These are phyloP conservation scores for Dendrocincla fuliginosa DNA, from an alignment of 2,797 vertebrate genomes.

Conservation along the genomic window DNA sequence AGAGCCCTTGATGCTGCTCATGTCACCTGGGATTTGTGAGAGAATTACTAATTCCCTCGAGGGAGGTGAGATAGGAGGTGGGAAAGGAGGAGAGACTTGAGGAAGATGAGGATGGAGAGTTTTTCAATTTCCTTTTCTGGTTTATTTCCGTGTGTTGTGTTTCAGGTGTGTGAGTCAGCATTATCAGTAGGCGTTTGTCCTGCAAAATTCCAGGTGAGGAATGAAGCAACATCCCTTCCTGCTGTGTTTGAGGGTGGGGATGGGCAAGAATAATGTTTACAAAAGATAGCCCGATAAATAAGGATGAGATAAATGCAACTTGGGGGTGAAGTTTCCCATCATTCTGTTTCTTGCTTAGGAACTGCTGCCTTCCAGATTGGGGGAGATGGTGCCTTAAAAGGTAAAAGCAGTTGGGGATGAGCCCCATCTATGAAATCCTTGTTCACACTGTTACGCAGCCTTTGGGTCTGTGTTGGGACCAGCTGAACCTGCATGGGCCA, in stretches of 20 bases:
- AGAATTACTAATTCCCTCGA: background rate
- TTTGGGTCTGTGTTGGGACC: background rate
- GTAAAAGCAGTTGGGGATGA: background rate
- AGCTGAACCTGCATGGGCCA: background rate
- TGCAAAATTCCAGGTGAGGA: background rate
- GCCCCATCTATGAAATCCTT: background rate
- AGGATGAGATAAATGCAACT: background rate
- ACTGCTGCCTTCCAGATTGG: background rate
- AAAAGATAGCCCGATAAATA: background rate
- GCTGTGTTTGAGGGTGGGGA: background rate
- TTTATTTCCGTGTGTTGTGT: background rate
- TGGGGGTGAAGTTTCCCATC: background rate
- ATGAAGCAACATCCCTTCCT: background rate
- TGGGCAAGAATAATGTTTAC: background rate
- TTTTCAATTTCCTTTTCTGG: background rate
- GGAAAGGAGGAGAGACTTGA: background rate
- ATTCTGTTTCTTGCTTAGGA: background rate
- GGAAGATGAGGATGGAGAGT: background rate
- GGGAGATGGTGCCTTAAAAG: background rate
- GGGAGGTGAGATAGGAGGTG: background rate
- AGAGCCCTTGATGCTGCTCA: background rate
- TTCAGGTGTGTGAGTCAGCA: background rate
- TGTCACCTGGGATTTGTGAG: background rate
- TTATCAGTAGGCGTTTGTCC: background rate
- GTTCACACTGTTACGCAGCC: background rate